These are phyloP conservation scores for Mastomys coucha DNA, from an alignment of 2,113 vertebrate genomes.

Conservation along the genomic window DNA sequence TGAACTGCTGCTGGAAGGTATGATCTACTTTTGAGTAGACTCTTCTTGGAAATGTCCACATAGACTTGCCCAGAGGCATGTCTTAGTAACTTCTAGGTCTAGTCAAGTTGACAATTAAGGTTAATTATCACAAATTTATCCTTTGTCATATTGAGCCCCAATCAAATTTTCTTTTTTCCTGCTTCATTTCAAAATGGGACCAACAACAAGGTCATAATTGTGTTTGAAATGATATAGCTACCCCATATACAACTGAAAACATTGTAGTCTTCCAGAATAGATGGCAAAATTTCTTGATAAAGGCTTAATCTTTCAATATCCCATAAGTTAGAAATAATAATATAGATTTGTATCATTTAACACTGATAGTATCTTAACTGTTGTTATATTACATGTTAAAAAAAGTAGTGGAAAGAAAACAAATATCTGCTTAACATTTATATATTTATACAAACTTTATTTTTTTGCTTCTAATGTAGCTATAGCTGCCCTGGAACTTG, in stretches of 20 bases:
- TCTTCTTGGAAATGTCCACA: neutral
- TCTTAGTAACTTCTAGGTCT: neutral
- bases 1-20: neutral
- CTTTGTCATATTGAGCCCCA: neutral
- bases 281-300: neutral
- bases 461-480: neutral
- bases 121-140: neutral
- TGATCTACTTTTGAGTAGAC: neutral
- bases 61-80: neutral
- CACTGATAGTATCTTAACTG: neutral
- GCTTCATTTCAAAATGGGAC: neutral
- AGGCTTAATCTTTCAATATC: neutral
- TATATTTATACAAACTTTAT: neutral
- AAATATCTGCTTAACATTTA: neutral
- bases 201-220: neutral
- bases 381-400: neutral
- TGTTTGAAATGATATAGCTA: neutral
- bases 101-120: neutral
- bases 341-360: neutral
- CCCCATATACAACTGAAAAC: neutral
- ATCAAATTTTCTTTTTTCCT: neutral
- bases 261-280: neutral
- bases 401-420: neutral
- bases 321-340: neutral
- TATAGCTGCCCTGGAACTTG: neutral